A percentile compares a stretch with the other conserved stretches of the same genome.
These are phyloP conservation scores for Phataginus tetradactyla DNA, from an alignment of 2,797 vertebrate species.

Conservation along the genomic window DNA sequence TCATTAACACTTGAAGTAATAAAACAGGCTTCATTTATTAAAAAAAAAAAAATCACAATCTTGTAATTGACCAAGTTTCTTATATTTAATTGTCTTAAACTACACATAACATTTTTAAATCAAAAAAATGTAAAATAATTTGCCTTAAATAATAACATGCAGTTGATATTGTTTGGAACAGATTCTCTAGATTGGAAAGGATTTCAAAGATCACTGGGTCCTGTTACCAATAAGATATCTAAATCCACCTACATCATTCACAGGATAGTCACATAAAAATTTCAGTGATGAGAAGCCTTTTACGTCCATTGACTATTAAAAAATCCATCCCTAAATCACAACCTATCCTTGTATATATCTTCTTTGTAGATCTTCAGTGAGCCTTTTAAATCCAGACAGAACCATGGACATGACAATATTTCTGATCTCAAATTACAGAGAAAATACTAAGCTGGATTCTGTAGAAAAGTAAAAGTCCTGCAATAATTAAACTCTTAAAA, in stretches of 20 bases:
- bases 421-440: not conserved
- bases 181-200: not conserved
- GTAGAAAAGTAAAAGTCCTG: not conserved
- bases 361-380: not conserved
- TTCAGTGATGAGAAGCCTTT: not conserved
- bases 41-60: not conserved
- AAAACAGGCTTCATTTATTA: too few relatives aligned
- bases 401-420: not conserved
- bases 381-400: not conserved
- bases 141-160: not conserved
- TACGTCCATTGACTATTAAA: not conserved
- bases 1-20: too few relatives aligned
- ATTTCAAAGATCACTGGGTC: not conserved
- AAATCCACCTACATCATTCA: not conserved
- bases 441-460: not conserved
- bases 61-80: not conserved
- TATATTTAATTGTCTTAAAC: not conserved
- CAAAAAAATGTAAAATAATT: not conserved
- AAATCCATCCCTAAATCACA: not conserved
- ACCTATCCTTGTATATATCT: not conserved
- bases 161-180: not conserved
- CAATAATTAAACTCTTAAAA: not conserved
- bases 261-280: not conserved
- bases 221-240: not conserved
- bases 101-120: slow-evolving; percentile 14